phyloP scores from a whole-genome alignment of 1,140 invertebrate genomes.

The Drosophila truncata region DNA sequence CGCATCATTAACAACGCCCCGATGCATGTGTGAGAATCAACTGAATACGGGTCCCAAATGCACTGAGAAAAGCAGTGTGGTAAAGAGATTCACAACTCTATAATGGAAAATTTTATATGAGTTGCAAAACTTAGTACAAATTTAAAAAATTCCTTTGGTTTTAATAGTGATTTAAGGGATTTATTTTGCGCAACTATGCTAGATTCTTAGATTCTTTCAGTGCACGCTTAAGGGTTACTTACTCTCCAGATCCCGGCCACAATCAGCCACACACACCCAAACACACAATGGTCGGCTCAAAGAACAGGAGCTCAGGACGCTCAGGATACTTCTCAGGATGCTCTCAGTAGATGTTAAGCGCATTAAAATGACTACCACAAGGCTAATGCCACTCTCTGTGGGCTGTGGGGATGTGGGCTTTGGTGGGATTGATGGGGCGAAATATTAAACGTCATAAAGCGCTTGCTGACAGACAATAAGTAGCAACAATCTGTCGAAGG shows the following conservation, averaged over 20 bases:
- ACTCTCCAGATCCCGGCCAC: conserved; percentile 27
- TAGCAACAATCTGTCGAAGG: conserved; percentile 18
- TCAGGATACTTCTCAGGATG: conserved; percentile 28
- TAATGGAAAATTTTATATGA: neutral
- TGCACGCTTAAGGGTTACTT: conserved; percentile 23
- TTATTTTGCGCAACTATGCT: neutral
- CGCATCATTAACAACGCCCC: conserved; percentile 55
- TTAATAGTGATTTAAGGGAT: neutral
- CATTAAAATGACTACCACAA: conserved; percentile 56
- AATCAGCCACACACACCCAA: conserved; percentile 18
- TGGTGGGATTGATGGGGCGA: neutral
- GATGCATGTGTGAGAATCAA: conserved; percentile 28
- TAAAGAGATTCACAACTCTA: neutral
- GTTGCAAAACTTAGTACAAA: neutral
- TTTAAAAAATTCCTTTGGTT: too few relatives aligned
- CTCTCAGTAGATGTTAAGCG: conserved; percentile 58
- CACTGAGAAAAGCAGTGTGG: conserved; percentile 3
- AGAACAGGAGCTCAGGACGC: conserved; percentile 40
- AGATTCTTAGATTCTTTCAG: conserved; percentile 1
- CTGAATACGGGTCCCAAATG: conserved; percentile 1
- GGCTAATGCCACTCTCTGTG: conserved; percentile 26
- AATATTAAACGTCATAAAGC: conserved; percentile 30
- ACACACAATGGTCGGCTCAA: conserved; percentile 14
- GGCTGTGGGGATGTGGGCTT: neutral
- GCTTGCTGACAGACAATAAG: conserved; percentile 28